Percentiles rank a stretch among this genome's conserved stretches.
Evolutionary conservation across 2,888 invertebrate genomes (phyloP).

Genomic region (Achlya flavicornis): DNA sequence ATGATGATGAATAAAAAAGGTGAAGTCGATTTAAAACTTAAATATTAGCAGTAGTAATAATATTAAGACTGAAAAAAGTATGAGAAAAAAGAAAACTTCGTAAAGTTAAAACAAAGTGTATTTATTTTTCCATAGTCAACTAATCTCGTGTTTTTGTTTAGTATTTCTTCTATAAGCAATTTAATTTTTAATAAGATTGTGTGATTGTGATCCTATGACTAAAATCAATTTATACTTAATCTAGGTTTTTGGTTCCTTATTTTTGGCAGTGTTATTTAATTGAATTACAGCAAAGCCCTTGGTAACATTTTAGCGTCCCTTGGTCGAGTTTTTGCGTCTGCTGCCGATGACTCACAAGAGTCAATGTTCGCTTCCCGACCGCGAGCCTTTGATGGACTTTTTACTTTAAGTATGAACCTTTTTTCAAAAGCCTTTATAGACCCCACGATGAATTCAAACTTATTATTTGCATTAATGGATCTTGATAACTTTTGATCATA

Average conservation of each 20-base stretch:
- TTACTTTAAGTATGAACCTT: slow-evolving; percentile 38
- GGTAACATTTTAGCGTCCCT: slow-evolving; percentile 51
- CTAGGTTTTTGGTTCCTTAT: not conserved
- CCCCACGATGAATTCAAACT: slow-evolving; percentile 31
- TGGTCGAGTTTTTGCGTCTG: slow-evolving; percentile 54
- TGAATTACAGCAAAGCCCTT: not conserved
- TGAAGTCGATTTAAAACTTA: too few species aligned
- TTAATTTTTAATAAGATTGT: too few species aligned
- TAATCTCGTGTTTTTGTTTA: too few species aligned
- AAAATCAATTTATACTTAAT: too few species aligned
- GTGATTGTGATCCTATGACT: too few species aligned
- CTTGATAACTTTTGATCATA: not conserved
- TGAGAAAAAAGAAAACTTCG: too few species aligned
- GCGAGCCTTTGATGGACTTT: slow-evolving; percentile 41
- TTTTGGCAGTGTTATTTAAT: too few species aligned
- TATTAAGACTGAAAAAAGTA: too few species aligned
- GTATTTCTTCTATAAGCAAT: too few species aligned
- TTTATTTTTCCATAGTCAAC: too few species aligned
- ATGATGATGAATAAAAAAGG: not conserved
- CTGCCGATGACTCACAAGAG: slow-evolving; percentile 61
- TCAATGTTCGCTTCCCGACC: slow-evolving; percentile 23
- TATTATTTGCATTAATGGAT: slow-evolving; percentile 37
- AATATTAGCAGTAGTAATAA: too few species aligned
- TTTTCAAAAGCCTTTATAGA: slow-evolving; percentile 41
- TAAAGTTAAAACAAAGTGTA: too few species aligned